phyloP scores from a whole-genome alignment of 2,113 vertebrate species.

The Myrmecobius fasciatus region DNA sequence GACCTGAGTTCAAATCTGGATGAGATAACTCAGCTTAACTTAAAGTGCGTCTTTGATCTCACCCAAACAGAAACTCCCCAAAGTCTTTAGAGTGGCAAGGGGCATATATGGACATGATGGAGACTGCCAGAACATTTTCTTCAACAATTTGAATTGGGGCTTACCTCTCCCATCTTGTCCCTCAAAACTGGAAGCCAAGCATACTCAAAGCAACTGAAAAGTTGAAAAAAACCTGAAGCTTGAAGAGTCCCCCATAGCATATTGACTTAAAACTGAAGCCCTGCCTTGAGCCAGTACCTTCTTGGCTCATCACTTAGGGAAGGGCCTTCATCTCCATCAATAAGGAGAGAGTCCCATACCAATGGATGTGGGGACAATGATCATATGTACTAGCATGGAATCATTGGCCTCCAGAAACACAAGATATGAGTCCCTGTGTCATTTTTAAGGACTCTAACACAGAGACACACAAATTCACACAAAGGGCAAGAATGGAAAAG shows the following conservation, averaged over 20 bases:
- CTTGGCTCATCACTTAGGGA: not conserved
- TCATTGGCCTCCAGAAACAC: not conserved
- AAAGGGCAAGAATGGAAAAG: not conserved
- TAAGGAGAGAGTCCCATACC: not conserved
- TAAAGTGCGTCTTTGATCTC: not conserved
- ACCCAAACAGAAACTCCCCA: not conserved
- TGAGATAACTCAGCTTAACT: not conserved
- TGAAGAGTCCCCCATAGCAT: not conserved
- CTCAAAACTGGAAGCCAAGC: not conserved
- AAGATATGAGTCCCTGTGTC: not conserved
- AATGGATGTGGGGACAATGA: not conserved
- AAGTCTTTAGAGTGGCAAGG: not conserved
- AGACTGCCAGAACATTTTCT: not conserved
- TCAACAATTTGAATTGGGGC: not conserved
- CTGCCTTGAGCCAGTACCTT: not conserved
- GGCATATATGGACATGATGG: not conserved
- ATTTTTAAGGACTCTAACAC: not conserved
- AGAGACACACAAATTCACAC: not conserved
- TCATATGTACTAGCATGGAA: not conserved
- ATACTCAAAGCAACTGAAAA: not conserved
- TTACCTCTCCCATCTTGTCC: not conserved
- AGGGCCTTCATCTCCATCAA: not conserved
- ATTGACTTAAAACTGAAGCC: not conserved
- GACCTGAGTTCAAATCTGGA: no score
- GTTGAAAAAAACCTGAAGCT: not conserved